Conservation (phyloP, 2,888 invertebrate genomes). For the Drosophila tanythrix region DNA sequence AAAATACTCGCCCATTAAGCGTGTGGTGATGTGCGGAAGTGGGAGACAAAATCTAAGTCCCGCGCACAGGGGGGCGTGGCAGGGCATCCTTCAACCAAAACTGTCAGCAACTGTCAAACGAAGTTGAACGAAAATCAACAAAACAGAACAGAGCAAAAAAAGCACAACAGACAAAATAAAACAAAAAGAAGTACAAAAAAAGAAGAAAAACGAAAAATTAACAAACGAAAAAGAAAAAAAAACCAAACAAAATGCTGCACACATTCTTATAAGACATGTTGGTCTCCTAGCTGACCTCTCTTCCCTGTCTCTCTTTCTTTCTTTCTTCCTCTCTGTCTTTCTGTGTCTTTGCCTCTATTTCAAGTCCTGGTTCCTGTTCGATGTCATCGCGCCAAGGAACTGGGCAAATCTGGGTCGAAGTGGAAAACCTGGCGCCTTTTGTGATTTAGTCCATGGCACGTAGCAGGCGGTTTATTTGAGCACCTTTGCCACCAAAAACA, state of each 20-base stretch:
- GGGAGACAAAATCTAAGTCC: slow-evolving; percentile 47
- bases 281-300: slow-evolving; percentile 8
- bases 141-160: slow-evolving; percentile 36
- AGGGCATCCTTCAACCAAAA: slow-evolving; percentile 72
- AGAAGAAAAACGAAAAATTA: slow-evolving; percentile 23
- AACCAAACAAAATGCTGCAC: slow-evolving; percentile 37
- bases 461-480: slow-evolving; percentile 70
- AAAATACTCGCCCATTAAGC: slow-evolving; percentile 22
- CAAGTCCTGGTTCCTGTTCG: slow-evolving; percentile 25
- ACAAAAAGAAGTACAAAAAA: slow-evolving; percentile 15
- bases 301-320: slow-evolving; percentile 7
- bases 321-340: background rate
- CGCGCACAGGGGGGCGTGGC: slow-evolving; percentile 30
- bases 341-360: slow-evolving; percentile 1
- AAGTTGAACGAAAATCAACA: slow-evolving; percentile 75
- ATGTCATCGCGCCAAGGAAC: slow-evolving; percentile 17
- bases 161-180: slow-evolving; percentile 32
- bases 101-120: slow-evolving; percentile 80
- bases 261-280: slow-evolving; percentile 20
- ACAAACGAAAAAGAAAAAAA: slow-evolving; percentile 19
- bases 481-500: slow-evolving; percentile 47
- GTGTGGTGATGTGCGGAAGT: slow-evolving; percentile 1
- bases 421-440: slow-evolving; percentile 22
- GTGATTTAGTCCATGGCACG: slow-evolving; percentile 62
- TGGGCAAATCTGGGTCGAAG: background rate